Base-by-base conservation (phyloP, 2,888 invertebrate species). In the Drosophila peninsularis region DNA sequence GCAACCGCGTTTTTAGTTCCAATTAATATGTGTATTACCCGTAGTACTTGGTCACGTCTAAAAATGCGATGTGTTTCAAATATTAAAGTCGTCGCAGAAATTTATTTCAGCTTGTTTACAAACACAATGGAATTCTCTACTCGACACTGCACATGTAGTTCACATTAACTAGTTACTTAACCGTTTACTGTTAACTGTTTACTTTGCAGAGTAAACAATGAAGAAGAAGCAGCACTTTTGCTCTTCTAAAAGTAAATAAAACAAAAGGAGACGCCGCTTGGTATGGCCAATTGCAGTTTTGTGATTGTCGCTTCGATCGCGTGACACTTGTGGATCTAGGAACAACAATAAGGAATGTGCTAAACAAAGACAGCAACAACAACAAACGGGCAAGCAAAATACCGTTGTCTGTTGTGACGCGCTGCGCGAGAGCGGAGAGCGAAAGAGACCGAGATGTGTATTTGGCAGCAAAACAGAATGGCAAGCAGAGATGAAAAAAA, bases 41-140 rank as follows among this genome's bases (percentile, higher is more conserved):
- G 24, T 24, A 6, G 11, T 27, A 24, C 61, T 75, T 56, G n/a
- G 62, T 56, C 80, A 80, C 83, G 80, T 63, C 37, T 27, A n/a
- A 24, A n/a, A 30, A 44, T 41, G 34, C 14, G 7, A 36, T 37
- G 32, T 27, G 13, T 17, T 56, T 32, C n/a, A 55, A 34, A 34
- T 50, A n/a, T 36, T 21, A 3, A 44, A 13, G 17, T 41, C 24
- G 24, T 19, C 27, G 24, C 2, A 0, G 5, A 14, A 37, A n/a
- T 32, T 5, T 13, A 32, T 34, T 34, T 5, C 10, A 27, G 5
- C 27, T 10, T 17, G 11, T 17, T 47, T 11, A n/a, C 11, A 30
- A 45, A 6, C 1, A 30, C 30, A n/a, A 30, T 30, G 30, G 4
- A 7, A 11, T 19, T 32, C 30, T 27, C n/a, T n/a, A 2, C 27